Base-by-base conservation (phyloP, 2,113 vertebrate species). In the Typhlomys cinereus region DNA sequence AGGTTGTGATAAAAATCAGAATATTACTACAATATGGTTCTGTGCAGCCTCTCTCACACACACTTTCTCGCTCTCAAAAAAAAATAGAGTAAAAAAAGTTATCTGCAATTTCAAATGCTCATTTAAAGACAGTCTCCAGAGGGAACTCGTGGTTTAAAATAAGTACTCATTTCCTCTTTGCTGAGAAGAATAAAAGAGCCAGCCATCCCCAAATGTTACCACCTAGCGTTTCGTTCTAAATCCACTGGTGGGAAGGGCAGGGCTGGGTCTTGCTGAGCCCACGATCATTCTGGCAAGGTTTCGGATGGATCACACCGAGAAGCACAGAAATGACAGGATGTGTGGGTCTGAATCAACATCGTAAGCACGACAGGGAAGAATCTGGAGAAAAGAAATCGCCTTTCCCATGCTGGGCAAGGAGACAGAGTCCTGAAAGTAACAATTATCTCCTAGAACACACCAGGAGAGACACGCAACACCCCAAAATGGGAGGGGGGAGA, bases 1-100 rank as follows among this genome's bases (percentile, higher is more conserved):
- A 98, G 98, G 98, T 98, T 97, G 97, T 98, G 98, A 98, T 98
- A 98, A 98, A 98, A 98, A 98, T 98, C 98, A 98, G 98, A 98
- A 98, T 98, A 98, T 98, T 98, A 97, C 98, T 98, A 97, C 98
- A 98, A 98, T 98, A 98, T 98, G 97, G 97, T 97, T 98, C 98
- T 97, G 86, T 98, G 96, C 92, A 98, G 96, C 94, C 97, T 98
- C 97, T 94, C 87, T 66, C 71, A 76, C 17, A 29, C 44, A 31
- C 36, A n/a, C 10, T 5, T 39, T n/a, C 48, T 57, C 66, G 39
- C 41, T 27, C 31, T 15, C 21, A n/a, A 31, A 69, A 96, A 94
- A 96, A 46, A 31, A 50, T n/a, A 95, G 90, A 95, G 82, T 41
- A 95, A 95, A 95, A 96, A 95, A 94, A 98, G 94, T 95, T 96